phyloP scores from a whole-genome alignment of 2,113 vertebrate species.

The Sminthopsis crassicaudata region DNA sequence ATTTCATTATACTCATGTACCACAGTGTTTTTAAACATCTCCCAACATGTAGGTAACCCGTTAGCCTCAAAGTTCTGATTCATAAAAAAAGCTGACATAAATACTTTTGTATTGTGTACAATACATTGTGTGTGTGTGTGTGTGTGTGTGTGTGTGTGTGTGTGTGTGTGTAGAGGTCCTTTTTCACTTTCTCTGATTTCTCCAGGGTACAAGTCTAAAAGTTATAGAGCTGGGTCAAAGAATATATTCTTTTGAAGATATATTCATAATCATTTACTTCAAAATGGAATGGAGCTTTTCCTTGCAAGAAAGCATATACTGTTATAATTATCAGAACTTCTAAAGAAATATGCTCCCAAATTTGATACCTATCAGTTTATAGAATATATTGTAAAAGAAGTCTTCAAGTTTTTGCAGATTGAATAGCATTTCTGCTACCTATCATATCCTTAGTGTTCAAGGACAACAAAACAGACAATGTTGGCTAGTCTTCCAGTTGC shows the following conservation, averaged over 20 bases:
- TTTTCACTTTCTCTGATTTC: neutral
- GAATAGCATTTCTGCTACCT: neutral
- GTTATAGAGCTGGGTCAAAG: neutral
- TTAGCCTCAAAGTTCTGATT: neutral
- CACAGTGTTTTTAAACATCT: neutral
- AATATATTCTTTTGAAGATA: neutral
- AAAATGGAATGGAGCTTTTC: neutral
- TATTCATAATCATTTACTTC: neutral
- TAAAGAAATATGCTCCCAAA: neutral
- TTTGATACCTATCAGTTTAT: neutral
- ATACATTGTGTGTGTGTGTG: too few relatives aligned
- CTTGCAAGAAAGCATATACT: neutral
- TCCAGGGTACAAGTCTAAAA: neutral
- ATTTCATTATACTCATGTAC: neutral
- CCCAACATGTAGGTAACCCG: neutral
- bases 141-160: neutral
- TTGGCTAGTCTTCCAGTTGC: neutral
- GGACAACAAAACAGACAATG: neutral
- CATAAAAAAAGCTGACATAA: neutral
- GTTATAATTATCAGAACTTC: neutral
- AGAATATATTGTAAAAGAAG: neutral
- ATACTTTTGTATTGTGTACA: neutral
- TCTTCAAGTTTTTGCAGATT: neutral
- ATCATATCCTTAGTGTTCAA: neutral
- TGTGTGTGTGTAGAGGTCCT: neutral